Evolutionary conservation across 1,140 invertebrate species (phyloP), one percentile per base, ranked within the genome.

Genomic region (Lanistes nyassanus): DNA sequence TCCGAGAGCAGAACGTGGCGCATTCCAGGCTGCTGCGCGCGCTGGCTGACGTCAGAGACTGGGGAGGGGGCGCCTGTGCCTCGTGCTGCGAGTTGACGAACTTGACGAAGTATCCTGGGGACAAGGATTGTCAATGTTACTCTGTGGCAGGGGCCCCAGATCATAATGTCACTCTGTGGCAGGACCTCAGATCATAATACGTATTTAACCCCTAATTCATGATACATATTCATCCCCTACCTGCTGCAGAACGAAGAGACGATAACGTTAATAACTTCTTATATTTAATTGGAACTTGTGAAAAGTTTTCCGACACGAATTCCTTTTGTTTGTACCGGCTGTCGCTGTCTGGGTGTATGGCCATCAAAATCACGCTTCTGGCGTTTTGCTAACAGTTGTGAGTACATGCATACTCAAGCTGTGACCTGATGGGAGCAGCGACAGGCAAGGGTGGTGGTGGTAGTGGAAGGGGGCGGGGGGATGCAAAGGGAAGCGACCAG

Each of bases 1-100:
- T n/a, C 34, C 11, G 21, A 37, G 69, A 51, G 69, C 69, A 71
- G 0, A 56, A 4, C 2, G 53, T 37, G 55, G 69, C 69, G 34
- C 69, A 71, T 21, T 71, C 51, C n/a, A 71, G 69, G 29, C 37
- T 56, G 21, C 69, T 71, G 55, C 69, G 69, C 16, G 69, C 53
- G 5, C 13, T 37, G 11, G 55, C 34, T 58, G 69, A 58, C 19
- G 53, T 71, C 55, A 37, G 7, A 34, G 53, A 31, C 16, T 23
- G 51, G 3, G 69, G 69, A 9, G 69, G 31, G 34, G 51, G 51
- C 11, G 39, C 21, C 47, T 56, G 53, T 7, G 26, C 51, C 23
- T 71, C 69, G 11, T 23, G 37, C 19, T 36, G n/a, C 19, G 69
- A 71, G 53, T 37, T 71, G 19, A 71, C 55, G 53, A 71, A 71